Evolutionary conservation across 2,113 vertebrate genomes (phyloP), one percentile per base, ranked within the genome.

Genomic region (Leucopsar rothschildi): DNA sequence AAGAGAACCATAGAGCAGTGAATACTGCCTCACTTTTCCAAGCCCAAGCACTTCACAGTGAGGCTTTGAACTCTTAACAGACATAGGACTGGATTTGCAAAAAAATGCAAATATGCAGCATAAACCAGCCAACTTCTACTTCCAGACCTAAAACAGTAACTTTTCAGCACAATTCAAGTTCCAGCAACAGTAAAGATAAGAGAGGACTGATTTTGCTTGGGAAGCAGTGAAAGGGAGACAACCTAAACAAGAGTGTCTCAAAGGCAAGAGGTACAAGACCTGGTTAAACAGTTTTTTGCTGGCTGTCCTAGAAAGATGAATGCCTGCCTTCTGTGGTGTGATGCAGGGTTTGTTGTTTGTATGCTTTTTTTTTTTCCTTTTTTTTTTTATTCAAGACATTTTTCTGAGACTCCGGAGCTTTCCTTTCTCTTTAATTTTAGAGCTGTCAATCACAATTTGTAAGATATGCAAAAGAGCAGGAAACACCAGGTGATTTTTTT

Each of bases 11-110:
- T 2, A 45, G 23, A 79, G 33, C 2, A 3, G 25, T 80, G 56
- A 79, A 70, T 75, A 18, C 22, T 80, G 90, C 21, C 50, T 71
- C 82, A 94, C 85, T 95, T 93, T 92, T 92, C 55, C 47, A 88
- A 90, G 52, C 63, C 35, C 53, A n/a, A 70, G 64, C 59, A 75
- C 40, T 73, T 73, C 66, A 80, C 1, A 7, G 37, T 50, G 59
- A 89, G 60, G 61, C 92, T 93, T 77, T 80, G 90, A 96, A 86
- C 88, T 94, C 82, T 76, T 28, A 45, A 35, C 33, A 95, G 88
- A 86, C 47, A 60, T 11, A 44, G 47, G 66, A 65, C 6, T 47
- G 39, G 39, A 86, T 90, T n/a, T 88, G 85, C 60, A 95, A 78
- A 77, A 95, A 95, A 93, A 78, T 44, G 82, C 72, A 77, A 90